Conservation (phyloP, 2,888 invertebrate species). For the Cosmia trapezina region DNA sequence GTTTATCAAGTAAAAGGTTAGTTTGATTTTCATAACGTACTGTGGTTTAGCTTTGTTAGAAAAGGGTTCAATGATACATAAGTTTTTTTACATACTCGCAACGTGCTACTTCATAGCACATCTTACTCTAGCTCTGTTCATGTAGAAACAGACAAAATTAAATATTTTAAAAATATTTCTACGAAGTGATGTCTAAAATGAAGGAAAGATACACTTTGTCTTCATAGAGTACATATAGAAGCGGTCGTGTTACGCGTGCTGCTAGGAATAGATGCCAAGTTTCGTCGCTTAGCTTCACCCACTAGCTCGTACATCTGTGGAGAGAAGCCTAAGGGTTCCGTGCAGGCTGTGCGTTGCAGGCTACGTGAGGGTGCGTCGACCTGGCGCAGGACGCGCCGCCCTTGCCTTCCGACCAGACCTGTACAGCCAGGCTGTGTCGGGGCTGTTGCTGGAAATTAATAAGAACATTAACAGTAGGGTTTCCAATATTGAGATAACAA, state of each 20-base stretch:
- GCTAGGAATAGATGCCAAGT: background rate
- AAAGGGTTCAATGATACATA: background rate
- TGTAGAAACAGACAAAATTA: background rate
- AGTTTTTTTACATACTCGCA: too few species aligned
- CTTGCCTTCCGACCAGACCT: conserved; percentile 60
- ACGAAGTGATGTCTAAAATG: background rate
- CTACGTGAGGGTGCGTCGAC: conserved; percentile 47
- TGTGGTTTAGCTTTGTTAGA: background rate
- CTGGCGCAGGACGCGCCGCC: conserved; percentile 49
- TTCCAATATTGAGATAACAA: conserved; percentile 2
- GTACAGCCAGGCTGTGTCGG: conserved; percentile 28
- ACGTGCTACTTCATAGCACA: background rate
- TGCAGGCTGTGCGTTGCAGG: conserved; percentile 49
- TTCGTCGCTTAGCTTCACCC: background rate
- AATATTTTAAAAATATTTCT: background rate
- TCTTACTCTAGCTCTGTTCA: background rate
- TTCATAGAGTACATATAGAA: too few species aligned
- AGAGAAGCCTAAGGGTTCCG: conserved; percentile 18
- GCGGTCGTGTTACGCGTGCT: background rate
- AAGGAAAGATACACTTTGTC: too few species aligned
- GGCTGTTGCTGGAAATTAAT: conserved; percentile 5
- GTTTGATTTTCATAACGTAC: background rate
- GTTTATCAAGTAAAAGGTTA: background rate
- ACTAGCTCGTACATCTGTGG: conserved; percentile 5
- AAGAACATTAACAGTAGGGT: conserved; percentile 2